A percentile compares a stretch with the other conserved stretches of the same genome.
phyloP scores from a whole-genome alignment of 2,888 invertebrate genomes.

The Marronus borbonicus region DNA sequence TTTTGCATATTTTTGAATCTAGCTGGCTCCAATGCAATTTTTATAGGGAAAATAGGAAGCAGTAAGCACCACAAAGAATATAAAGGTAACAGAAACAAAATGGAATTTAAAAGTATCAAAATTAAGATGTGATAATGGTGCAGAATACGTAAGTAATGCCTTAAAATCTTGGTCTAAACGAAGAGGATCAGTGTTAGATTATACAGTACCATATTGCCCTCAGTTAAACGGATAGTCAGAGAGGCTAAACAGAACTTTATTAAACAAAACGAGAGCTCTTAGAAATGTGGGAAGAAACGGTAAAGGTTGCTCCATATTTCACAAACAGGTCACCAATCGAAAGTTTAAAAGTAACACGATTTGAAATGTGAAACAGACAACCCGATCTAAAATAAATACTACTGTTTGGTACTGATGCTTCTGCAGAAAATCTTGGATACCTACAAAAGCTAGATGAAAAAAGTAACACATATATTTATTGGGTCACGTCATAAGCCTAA shows the following conservation, averaged over 20 bases:
- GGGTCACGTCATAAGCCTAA: too few relatives aligned
- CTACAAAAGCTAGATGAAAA: slow-evolving; percentile 59
- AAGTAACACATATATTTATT: slow-evolving; percentile 56
- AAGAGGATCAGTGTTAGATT: slow-evolving; percentile 53
- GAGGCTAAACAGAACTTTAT: slow-evolving; percentile 55
- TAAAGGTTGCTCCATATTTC: slow-evolving; percentile 18
- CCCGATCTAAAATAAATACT: slow-evolving; percentile 60
- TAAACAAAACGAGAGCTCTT: slow-evolving; percentile 57
- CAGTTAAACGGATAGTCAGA: slow-evolving; percentile 56
- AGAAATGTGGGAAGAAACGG: slow-evolving; percentile 62
- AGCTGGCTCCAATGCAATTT: too few relatives aligned
- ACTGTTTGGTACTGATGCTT: slow-evolving; percentile 60
- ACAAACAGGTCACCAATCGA: slow-evolving; percentile 59
- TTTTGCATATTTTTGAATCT: too few relatives aligned
- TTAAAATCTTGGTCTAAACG: slow-evolving; percentile 48
- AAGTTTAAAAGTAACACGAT: slow-evolving; percentile 57
- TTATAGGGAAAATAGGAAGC: not conserved
- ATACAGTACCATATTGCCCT: slow-evolving; percentile 48
- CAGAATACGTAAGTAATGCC: slow-evolving; percentile 51
- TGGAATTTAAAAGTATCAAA: slow-evolving; percentile 30
- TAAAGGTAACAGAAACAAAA: slow-evolving; percentile 18
- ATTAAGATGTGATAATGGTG: slow-evolving; percentile 53
- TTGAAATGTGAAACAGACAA: slow-evolving; percentile 60
- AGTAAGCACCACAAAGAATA: not conserved
- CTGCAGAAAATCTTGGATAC: slow-evolving; percentile 57